Base-by-base conservation (phyloP, 2,888 invertebrate species). In the Omphaloscelis lunosa region DNA sequence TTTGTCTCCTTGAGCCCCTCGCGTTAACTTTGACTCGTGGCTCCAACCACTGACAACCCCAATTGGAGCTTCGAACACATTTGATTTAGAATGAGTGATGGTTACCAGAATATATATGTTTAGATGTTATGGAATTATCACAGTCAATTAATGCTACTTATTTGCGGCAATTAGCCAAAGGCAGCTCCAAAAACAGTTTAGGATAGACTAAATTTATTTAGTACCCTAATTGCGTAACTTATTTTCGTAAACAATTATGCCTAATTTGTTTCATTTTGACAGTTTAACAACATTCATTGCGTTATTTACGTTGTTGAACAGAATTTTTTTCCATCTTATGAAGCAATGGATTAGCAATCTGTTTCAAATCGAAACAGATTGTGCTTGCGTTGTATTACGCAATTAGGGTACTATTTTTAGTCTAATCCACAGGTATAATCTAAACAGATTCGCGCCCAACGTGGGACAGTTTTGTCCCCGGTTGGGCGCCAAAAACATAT, bases 1-100 rank as follows among this genome's bases (percentile, higher is more conserved):
- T 93, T 94, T 95, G 94, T 95, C 93, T 94, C 92, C 90, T 91
- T 90, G 87, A 92, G 85, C 91, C 92, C 91, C 90, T 88, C 90
- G 90, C 89, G 92, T 87, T 89, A 91, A 90, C 86, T 89, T 90
- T 88, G 89, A 89, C 88, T 89, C 87, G 80, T 83, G 75, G 67
- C 72, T 75, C 58, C 77, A 72, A 77, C 71, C 80, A 77, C 72
- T 75, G 76, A 67, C 71, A 71, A 82, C 72, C 61, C 72, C 80
- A 80, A 86, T 85, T 85, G 79, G 62, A 75, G 71, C 48, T 83
- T 74, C 53, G 73, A 72, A 86, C 78, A 67, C 65, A 71, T 79
- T 70, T 73, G 77, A 70, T 79, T 79, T 68, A 63, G 73, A 68
- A 72, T 29, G 61, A 62, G 41, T 74, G 27, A 29, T 58, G 48